phyloP scores from a whole-genome alignment of 2,113 vertebrate genomes.

The Pavo muticus region DNA sequence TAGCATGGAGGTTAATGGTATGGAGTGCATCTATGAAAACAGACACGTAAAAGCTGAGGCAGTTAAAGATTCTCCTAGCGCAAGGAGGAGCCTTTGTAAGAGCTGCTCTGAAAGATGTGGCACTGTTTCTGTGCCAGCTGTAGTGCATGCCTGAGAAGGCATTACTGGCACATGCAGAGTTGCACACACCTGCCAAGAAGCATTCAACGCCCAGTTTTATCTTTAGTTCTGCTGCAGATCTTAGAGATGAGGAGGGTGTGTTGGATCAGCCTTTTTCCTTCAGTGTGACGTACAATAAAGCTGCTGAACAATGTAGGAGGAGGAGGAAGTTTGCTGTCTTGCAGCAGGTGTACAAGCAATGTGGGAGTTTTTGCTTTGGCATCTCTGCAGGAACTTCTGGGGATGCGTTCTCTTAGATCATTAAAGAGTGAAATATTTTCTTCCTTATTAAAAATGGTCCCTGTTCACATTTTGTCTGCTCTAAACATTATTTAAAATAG shows the following conservation, averaged over 20 bases:
- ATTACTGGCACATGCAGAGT: not conserved
- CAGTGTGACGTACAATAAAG: not conserved
- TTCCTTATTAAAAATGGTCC: not conserved
- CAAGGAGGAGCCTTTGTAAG: conserved; percentile 7
- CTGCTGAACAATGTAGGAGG: not conserved
- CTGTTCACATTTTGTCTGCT: not conserved
- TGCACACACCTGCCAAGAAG: not conserved
- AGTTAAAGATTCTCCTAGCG: not conserved
- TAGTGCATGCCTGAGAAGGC: conserved; percentile 30
- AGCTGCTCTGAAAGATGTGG: conserved; percentile 3
- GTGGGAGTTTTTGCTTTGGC: not conserved
- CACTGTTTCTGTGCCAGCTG: conserved; percentile 27
- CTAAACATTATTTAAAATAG: not conserved
- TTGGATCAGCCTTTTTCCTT: not conserved
- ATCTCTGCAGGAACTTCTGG: not conserved
- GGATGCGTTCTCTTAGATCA: not conserved
- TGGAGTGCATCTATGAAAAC: not conserved
- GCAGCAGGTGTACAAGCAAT: conserved; percentile 22
- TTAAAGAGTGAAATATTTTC: not conserved
- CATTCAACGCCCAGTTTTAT: conserved; percentile 26
- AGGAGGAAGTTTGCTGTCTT: conserved; percentile 30
- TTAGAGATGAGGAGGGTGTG: not conserved
- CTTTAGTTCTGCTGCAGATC: conserved; percentile 28
- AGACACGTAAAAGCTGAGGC: not conserved
- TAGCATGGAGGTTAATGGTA: not conserved